Evolutionary conservation across 2,113 vertebrate genomes (phyloP), one percentile per base, ranked within the genome.

Genomic region (Pseudorectes ferrugineus): DNA sequence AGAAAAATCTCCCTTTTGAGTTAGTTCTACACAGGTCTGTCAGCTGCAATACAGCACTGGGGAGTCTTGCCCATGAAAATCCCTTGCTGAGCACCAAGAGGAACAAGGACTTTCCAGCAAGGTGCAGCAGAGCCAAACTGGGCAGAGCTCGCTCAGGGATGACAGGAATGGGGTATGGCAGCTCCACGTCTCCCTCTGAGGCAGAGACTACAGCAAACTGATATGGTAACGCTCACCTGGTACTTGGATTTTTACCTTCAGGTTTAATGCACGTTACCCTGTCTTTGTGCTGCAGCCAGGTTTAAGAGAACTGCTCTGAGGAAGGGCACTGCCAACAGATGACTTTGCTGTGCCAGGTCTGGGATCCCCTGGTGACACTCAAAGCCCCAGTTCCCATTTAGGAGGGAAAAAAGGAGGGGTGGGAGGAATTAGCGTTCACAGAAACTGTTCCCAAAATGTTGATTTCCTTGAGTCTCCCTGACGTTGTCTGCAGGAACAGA

Each of bases 211-310:
- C 45, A 48, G 71, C 76, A 45, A 61, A 42, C 0, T 2, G 14
- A 25, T 10, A 3, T 0, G 3, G 36, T 2, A 57, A n/a, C 0
- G 1, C 70, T 74, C 91, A 58, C 63, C 89, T 12, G 12, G 63
- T 5, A 40, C 21, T 14, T 23, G 19, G 6, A 12, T 23, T 48
- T 76, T 29, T 63, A 31, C 83, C 49, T 63, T 14, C 55, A 33
- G 25, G 42, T 58, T 29, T 35, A 49, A 66, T 4, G 26, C 26
- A 1, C 11, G 10, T 23, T 65, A 29, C 51, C 45, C 40, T 17
- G 61, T n/a, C 91, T 62, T 58, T 6, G 29, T 31, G 57, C 22
- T 29, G 43, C 49, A 72, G 48, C 36, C 80, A 63, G 62, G 22
- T 67, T 79, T 62, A 38, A 57, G 58, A 57, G 71, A 74, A 68